Evolutionary conservation across 2,888 invertebrate species (phyloP).

Genomic region (Geotrupes spiniger): DNA sequence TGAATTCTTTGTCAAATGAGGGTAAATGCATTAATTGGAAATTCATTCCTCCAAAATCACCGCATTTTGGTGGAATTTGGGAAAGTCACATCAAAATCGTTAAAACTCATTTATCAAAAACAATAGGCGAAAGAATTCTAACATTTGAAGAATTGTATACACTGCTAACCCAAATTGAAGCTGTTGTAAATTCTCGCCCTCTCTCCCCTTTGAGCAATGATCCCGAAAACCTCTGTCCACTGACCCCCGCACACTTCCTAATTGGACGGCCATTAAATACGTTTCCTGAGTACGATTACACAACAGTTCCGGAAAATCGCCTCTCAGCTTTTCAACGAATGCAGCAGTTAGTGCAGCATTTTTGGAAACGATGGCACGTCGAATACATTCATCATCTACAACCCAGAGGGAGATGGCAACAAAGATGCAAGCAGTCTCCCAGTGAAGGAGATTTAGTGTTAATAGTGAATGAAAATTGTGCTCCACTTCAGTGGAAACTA

Average conservation of each 20-base stretch:
- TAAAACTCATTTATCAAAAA: neutral
- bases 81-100: neutral
- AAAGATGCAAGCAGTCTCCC: too few species aligned
- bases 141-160: constrained; percentile 5
- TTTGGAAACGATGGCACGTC: constrained; percentile 24
- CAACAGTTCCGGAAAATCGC: constrained; percentile 14
- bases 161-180: constrained; percentile 2
- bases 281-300: constrained; percentile 24
- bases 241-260: neutral
- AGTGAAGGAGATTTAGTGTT: too few species aligned
- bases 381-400: constrained; percentile 33
- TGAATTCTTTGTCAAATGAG: neutral
- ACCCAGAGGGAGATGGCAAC: too few species aligned
- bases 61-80: constrained; percentile 5
- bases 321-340: constrained; percentile 29
- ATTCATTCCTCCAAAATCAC: constrained; percentile 1
- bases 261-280: constrained; percentile 5
- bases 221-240: neutral
- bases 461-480: too few species aligned
- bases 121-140: neutral
- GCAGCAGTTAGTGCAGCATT: constrained; percentile 26
- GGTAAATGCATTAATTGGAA: constrained; percentile 30
- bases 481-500: too few species aligned
- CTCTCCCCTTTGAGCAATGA: neutral
- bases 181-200: constrained; percentile 3